Evolutionary conservation across 2,797 vertebrate species (phyloP).

Genomic region (Epinephelus awoara): DNA sequence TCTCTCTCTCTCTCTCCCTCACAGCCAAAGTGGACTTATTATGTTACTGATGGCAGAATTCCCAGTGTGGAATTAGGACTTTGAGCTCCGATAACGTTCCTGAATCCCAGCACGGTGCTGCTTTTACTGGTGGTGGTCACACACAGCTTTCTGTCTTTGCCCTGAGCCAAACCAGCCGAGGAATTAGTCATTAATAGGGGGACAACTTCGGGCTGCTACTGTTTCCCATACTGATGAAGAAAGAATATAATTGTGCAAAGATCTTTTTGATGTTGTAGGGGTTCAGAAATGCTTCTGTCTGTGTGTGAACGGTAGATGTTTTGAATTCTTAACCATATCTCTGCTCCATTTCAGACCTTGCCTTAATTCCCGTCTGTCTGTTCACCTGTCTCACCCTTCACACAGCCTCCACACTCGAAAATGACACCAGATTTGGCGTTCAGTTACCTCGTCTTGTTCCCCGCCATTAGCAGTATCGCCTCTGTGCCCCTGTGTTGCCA

Average conservation of each 20-base stretch:
- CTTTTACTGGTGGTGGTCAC: slow-evolving; percentile 79
- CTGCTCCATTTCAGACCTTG: not conserved
- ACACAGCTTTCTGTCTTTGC: slow-evolving; percentile 71
- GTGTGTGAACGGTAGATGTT: not conserved
- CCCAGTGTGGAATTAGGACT: slow-evolving; percentile 85
- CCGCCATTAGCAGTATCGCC: slow-evolving; percentile 36
- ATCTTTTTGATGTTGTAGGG: slow-evolving; percentile 41
- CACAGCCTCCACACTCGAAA: not conserved
- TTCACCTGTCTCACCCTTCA: slow-evolving; percentile 8
- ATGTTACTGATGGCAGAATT: slow-evolving; percentile 83
- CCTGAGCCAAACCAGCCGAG: slow-evolving; percentile 65
- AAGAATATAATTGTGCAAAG: slow-evolving; percentile 48
- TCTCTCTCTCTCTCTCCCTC: slow-evolving; percentile 52
- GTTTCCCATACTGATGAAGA: slow-evolving; percentile 70
- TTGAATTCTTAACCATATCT: slow-evolving; percentile 3
- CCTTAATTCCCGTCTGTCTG: not conserved
- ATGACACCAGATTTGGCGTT: not conserved
- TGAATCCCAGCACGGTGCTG: slow-evolving; percentile 75
- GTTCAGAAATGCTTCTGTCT: slow-evolving; percentile 22
- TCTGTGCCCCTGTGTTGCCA: slow-evolving; percentile 52
- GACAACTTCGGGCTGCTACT: slow-evolving; percentile 69
- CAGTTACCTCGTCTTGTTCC: slow-evolving; percentile 18
- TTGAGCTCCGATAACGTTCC: slow-evolving; percentile 81
- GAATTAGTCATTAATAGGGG: slow-evolving; percentile 78
- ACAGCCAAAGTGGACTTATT: slow-evolving; percentile 83